Conservation (phyloP, 2,797 vertebrate species). For the Artibeus lituratus region DNA sequence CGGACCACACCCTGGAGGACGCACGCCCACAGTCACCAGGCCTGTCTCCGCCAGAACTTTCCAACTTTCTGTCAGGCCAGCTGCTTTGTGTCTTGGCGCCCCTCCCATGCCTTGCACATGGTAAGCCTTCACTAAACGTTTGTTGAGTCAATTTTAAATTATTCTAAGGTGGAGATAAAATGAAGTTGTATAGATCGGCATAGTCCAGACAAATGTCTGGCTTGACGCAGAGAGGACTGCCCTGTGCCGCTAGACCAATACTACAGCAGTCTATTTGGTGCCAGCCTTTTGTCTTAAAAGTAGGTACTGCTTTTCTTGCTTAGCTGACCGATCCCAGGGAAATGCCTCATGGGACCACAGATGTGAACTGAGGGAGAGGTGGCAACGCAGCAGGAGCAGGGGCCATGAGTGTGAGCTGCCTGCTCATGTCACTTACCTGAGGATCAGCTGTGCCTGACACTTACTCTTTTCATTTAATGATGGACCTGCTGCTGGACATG, state of each 20-base stretch:
- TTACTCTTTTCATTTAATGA: not conserved
- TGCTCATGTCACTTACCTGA: not conserved
- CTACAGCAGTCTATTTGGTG: not conserved
- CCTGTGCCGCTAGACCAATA: not conserved
- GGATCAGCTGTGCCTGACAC: not conserved
- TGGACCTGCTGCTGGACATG: not conserved
- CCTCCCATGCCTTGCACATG: not conserved
- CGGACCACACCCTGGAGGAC: not conserved
- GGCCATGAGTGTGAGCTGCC: not conserved
- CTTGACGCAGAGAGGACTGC: not conserved
- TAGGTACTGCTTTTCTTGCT: not conserved
- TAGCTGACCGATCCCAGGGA: not conserved
- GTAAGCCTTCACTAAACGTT: not conserved
- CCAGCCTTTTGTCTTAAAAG: not conserved
- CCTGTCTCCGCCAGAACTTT: not conserved
- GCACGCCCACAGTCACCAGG: not conserved
- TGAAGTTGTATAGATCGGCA: not conserved
- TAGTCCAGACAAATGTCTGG: not conserved
- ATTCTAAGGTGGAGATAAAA: not conserved
- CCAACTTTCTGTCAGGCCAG: not conserved
- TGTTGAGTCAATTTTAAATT: not conserved
- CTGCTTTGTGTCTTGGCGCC: not conserved
- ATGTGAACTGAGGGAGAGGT: not conserved
- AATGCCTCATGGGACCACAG: not conserved
- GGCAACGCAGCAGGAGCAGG: not conserved